phyloP scores from a whole-genome alignment of 2,888 invertebrate genomes.

The Sarcophaga caerulescens region DNA sequence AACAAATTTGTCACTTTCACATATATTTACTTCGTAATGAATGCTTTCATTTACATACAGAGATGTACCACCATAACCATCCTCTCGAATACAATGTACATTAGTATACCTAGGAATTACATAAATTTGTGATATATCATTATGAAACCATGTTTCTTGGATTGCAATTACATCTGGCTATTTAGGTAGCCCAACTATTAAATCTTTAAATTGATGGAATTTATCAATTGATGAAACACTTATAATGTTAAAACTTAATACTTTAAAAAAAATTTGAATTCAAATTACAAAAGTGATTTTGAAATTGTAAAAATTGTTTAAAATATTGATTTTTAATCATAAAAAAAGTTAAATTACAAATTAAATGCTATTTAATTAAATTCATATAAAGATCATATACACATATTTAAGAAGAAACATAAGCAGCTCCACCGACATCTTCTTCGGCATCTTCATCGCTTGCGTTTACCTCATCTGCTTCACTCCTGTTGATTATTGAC shows the following conservation, averaged over 20 bases:
- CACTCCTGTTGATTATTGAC: not conserved
- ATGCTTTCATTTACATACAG: too few species aligned
- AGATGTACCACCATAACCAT: too few species aligned
- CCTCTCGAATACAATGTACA: too few species aligned
- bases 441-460: not conserved
- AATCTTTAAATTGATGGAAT: too few species aligned
- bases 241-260: not conserved
- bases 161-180: too few species aligned
- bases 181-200: too few species aligned
- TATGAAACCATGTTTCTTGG: too few species aligned
- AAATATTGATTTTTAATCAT: not conserved
- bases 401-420: not conserved
- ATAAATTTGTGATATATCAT: too few species aligned
- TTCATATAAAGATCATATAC: not conserved
- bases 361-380: not conserved
- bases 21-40: too few species aligned
- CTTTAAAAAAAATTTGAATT: not conserved
- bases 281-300: not conserved
- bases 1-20: too few species aligned
- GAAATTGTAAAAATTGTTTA: not conserved
- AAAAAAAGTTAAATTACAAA: not conserved
- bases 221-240: not conserved
- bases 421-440: not conserved
- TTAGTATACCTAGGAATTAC: too few species aligned
- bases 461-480: not conserved